Evolutionary conservation across 2,113 vertebrate genomes (phyloP).

Genomic region (Colaptes auratus): DNA sequence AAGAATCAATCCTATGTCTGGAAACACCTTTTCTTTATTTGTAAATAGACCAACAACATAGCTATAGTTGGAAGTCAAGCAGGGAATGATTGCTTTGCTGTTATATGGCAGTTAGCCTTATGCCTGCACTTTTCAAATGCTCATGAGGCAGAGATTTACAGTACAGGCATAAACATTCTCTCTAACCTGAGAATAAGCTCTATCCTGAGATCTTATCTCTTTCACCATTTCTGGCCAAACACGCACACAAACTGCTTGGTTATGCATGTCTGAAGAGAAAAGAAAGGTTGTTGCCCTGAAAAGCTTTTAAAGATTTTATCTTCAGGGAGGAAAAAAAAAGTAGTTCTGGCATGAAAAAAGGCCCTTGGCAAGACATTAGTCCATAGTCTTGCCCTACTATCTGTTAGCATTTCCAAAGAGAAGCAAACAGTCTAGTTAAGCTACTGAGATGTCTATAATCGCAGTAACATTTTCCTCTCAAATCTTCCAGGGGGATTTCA

Average conservation of each 20-base stretch:
- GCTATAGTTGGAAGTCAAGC: neutral
- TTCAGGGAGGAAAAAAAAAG: neutral
- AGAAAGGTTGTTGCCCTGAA: neutral
- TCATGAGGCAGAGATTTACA: neutral
- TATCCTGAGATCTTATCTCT: neutral
- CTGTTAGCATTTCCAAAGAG: constrained; percentile 14
- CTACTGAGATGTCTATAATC: neutral
- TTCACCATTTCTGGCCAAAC: neutral
- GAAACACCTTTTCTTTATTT: neutral
- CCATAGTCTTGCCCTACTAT: neutral
- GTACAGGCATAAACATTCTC: neutral
- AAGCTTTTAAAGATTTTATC: neutral
- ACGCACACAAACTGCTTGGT: neutral
- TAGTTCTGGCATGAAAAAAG: neutral
- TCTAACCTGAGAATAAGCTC: neutral
- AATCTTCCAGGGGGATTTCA: neutral
- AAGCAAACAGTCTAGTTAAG: constrained; percentile 10
- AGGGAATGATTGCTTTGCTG: neutral
- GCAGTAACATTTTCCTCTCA: neutral
- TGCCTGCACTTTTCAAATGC: neutral
- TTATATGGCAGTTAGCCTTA: neutral
- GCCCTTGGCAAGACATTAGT: neutral
- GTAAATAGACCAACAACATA: neutral
- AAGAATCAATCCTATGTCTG: neutral
- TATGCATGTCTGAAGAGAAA: neutral